phyloP scores from a whole-genome alignment of 2,888 invertebrate species.

The Noctua janthina region DNA sequence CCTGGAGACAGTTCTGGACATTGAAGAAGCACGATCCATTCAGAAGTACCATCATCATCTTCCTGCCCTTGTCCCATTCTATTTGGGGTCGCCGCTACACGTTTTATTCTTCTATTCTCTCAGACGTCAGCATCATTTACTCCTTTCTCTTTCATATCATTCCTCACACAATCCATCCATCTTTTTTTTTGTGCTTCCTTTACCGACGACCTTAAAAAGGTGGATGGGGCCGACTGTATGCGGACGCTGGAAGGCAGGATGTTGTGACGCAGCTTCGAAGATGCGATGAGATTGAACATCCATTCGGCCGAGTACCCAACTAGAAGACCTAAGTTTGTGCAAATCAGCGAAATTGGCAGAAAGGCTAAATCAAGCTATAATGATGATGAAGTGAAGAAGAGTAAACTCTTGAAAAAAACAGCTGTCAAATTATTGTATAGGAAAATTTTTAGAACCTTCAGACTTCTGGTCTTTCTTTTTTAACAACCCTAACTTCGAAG shows the following conservation, averaged over 20 bases:
- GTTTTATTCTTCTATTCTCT: no score
- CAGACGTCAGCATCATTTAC: no score
- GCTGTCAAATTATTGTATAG: not conserved
- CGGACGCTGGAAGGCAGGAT: not conserved
- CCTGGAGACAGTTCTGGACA: not conserved
- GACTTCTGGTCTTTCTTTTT: not conserved
- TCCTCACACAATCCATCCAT: no score
- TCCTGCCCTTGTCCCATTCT: no score
- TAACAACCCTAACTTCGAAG: slow-evolving; percentile 35
- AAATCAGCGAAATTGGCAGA: not conserved
- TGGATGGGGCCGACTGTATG: not conserved
- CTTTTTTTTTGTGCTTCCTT: no score
- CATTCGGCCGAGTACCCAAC: not conserved
- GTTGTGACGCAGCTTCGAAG: not conserved
- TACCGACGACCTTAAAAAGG: not conserved
- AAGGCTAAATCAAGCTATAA: not conserved
- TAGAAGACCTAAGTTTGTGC: not conserved
- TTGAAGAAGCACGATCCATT: no score
- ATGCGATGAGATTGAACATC: not conserved
- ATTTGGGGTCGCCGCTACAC: no score
- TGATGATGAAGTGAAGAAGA: not conserved
- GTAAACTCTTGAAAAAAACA: not conserved
- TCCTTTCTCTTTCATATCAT: no score
- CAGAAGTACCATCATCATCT: not conserved
- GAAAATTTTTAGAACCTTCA: not conserved